These are phyloP conservation scores for Conus betulinus DNA, from an alignment of 1,140 invertebrate species.

Conservation along the genomic window DNA sequence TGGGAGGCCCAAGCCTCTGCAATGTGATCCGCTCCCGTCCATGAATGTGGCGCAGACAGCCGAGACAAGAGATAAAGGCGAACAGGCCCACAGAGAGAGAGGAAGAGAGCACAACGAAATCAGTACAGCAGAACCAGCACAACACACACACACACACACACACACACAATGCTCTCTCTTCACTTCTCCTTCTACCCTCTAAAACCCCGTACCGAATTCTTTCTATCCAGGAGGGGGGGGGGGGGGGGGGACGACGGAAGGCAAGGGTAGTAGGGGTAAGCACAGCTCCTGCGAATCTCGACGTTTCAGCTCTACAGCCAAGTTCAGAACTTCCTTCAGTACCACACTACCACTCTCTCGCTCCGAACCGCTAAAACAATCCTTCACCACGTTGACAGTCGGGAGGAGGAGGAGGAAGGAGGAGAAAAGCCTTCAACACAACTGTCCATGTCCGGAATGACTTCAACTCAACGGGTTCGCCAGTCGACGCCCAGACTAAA, in stretches of 20 bases:
- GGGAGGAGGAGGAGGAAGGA: no score
- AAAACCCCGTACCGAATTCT: neutral
- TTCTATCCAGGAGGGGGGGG: neutral
- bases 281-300: neutral
- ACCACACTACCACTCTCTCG: neutral
- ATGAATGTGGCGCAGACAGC: neutral
- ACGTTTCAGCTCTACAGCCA: neutral
- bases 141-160: neutral
- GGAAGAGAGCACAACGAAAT: neutral
- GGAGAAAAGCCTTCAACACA: no score
- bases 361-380: no score
- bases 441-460: no score
- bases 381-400: no score
- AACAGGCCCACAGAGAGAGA: neutral
- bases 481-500: no score
- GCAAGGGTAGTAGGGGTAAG: no score
- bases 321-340: neutral
- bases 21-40: neutral
- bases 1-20: neutral
- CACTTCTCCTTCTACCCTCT: neutral
- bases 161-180: neutral
- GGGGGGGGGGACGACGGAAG: neutral
- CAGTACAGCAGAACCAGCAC: neutral
- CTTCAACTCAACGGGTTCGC: no score
- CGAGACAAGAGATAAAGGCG: neutral